Conservation (phyloP, 64 coral and sea anemone genomes). For the Montipora foliosa region DNA sequence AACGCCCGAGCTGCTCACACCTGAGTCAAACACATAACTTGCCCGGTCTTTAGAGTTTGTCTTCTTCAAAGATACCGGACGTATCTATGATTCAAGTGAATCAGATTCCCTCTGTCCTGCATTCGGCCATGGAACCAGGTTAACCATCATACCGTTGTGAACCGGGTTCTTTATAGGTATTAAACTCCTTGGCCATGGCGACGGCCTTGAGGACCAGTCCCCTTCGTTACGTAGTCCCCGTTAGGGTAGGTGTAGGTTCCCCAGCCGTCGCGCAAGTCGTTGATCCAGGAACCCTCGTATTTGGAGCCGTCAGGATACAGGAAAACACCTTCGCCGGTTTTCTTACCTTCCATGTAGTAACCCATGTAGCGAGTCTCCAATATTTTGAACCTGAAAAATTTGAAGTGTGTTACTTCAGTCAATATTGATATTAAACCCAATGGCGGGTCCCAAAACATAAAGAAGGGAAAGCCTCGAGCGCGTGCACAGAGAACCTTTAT, state of each 20-base stretch:
- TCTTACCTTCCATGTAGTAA: conserved; percentile 75
- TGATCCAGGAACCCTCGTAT: conserved; percentile 84
- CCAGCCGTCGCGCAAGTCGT: conserved; percentile 81
- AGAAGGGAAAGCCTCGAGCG: no score
- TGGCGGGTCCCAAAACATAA: no score
- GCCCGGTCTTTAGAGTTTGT: conserved; percentile 63
- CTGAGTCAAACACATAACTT: conserved; percentile 80
- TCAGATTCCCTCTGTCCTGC: conserved; percentile 74
- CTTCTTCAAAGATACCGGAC: conserved; percentile 69
- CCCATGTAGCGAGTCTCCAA: conserved; percentile 82
- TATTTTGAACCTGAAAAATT: conserved; percentile 86
- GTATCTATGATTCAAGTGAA: conserved; percentile 85
- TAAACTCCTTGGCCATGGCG: conserved; percentile 89
- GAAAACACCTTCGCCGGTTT: conserved; percentile 83
- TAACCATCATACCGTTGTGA: conserved; percentile 84
- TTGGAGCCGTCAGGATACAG: conserved; percentile 90
- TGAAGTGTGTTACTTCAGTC: not conserved
- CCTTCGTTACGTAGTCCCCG: conserved; percentile 80
- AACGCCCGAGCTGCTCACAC: conserved; percentile 70
- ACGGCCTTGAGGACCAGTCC: conserved; percentile 70
- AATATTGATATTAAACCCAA: no score
- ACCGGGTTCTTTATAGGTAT: conserved; percentile 83
- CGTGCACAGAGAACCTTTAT: no score
- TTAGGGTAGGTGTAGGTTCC: conserved; percentile 90
- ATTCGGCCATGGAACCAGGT: conserved; percentile 87